Percentiles rank a stretch among this genome's conserved stretches.
Evolutionary conservation across 1,140 invertebrate species (phyloP).

Genomic region (Saxidomus purpurata): DNA sequence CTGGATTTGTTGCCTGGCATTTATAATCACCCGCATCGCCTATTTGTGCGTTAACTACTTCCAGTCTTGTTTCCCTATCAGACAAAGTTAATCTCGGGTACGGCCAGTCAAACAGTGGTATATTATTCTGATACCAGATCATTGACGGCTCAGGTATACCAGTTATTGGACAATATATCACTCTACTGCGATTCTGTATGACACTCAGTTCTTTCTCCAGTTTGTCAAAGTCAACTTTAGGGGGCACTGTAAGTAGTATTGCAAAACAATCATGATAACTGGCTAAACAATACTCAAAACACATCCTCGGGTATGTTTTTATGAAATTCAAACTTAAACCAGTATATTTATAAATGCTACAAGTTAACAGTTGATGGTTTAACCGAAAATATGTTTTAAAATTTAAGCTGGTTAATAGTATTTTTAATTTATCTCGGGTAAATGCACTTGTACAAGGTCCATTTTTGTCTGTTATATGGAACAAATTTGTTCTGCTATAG

Average conservation of each 20-base stretch:
- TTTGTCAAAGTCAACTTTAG: conserved; percentile 80
- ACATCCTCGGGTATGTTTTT: too few relatives aligned
- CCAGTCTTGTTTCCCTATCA: conserved; percentile 79
- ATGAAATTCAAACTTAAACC: too few relatives aligned
- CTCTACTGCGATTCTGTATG: conserved; percentile 80
- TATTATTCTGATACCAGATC: conserved; percentile 85
- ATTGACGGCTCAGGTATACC: conserved; percentile 87
- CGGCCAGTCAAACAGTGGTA: conserved; percentile 82
- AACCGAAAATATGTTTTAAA: too few relatives aligned
- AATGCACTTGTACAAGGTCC: too few relatives aligned
- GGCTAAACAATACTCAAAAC: too few relatives aligned
- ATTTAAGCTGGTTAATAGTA: too few relatives aligned
- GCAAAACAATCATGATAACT: too few relatives aligned
- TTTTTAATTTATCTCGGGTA: too few relatives aligned
- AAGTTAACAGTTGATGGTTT: too few relatives aligned
- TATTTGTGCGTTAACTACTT: conserved; percentile 85
- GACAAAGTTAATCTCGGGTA: conserved; percentile 76
- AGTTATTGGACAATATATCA: conserved; percentile 86
- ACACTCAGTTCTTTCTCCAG: conserved; percentile 75
- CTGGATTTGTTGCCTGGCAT: conserved; percentile 87
- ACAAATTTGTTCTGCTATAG: too few relatives aligned
- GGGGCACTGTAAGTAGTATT: conserved; percentile 85
- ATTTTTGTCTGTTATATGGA: too few relatives aligned
- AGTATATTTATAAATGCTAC: too few relatives aligned
- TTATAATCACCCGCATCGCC: conserved; percentile 87